Base-by-base conservation (phyloP, 1,140 invertebrate genomes). In the Bombus waltoni region DNA sequence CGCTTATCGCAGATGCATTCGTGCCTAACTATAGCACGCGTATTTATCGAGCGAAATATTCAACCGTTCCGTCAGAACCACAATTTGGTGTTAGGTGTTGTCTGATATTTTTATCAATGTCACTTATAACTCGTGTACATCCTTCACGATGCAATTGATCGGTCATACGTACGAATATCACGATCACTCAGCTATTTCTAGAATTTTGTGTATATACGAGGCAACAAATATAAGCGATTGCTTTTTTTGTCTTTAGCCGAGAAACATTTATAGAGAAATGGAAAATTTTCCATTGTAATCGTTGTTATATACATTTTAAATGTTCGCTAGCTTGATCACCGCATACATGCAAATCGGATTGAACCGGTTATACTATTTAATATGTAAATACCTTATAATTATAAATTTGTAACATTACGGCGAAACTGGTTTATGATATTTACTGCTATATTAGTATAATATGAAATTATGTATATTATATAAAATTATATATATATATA, bases 1-100 rank as follows among this genome's bases (percentile, higher is more conserved):
- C 57, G 53, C 70, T 57, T 70, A 85, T 80, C 78, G 66, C n/a
- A 77, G 53, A 85, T 81, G 32, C 70, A 66, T 57, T 81, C 44
- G 59, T 83, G 47, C 10, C 28, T 62, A 6, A 28, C 22, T 25
- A 6, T 42, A 47, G 25, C 32, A 8, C 22, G 73, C 42, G 22
- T 32, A 38, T 22, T 57, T 57, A 71, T 78, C 65, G 18, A 8
- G 13, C 62, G 22, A 22, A 38, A 59, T 42, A 32, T 42, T 59
- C 28, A 57, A 83, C 44, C 53, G 53, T 82, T 70, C 2, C 25
- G 72, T 59, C 28, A 42, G 40, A 44, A 59, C 22, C 47, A 25
- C 40, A 18, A n/a, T 65, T 53, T 15, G 0, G n/a, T 32, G 32
- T 32, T 32, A 32, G 32, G 32, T 32, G 32, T 83, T 78, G 59